Conservation (phyloP, 1,140 invertebrate species). For the Ceratoteleas bidentatus region DNA sequence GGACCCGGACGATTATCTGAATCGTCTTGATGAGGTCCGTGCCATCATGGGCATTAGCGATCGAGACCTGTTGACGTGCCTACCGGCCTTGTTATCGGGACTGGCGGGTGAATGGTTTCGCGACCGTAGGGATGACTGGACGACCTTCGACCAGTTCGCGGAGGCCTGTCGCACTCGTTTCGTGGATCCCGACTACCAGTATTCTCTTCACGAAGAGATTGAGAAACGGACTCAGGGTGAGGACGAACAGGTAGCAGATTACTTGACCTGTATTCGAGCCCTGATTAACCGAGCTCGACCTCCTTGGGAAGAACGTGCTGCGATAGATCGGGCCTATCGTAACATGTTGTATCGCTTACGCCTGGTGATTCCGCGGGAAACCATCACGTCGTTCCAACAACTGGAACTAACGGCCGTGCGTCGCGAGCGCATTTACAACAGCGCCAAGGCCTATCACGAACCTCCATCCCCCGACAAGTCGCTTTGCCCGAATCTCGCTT, state of each 20-base stretch:
- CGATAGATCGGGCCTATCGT: neutral
- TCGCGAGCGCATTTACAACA: neutral
- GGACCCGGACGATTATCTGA: conserved; percentile 2
- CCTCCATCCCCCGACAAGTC: neutral
- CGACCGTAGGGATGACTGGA: neutral
- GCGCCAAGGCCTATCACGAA: neutral
- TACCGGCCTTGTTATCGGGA: conserved; percentile 1
- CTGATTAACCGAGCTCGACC: neutral
- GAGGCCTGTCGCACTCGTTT: neutral
- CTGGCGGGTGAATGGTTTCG: neutral
- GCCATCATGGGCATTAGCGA: neutral
- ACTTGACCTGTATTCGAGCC: neutral
- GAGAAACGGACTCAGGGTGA: neutral
- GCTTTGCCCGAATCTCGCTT: neutral
- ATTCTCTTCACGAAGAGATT: neutral
- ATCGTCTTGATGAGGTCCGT: neutral
- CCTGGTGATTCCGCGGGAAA: neutral
- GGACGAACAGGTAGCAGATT: neutral
- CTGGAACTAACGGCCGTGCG: neutral
- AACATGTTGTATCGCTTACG: neutral
- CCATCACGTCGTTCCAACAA: neutral
- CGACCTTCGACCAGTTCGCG: neutral
- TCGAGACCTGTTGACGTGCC: neutral
- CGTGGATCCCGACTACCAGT: conserved; percentile 13
- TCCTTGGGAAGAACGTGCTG: neutral